Percentiles rank a stretch among this genome's conserved stretches.
These are phyloP conservation scores for Schizopygopsis malacanthus DNA, from an alignment of 2,797 vertebrate species.

Conservation along the genomic window DNA sequence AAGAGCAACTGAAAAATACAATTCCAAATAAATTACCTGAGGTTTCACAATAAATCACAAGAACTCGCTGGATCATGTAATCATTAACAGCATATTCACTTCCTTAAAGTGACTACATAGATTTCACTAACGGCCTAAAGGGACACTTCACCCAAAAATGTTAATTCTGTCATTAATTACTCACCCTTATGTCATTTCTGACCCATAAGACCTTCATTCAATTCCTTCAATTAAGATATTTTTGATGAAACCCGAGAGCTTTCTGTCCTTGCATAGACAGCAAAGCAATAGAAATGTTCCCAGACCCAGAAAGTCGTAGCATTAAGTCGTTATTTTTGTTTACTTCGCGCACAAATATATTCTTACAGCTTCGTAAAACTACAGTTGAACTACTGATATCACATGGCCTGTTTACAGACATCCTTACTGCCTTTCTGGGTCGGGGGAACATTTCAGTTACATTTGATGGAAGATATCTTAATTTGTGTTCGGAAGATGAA, in stretches of 20 bases:
- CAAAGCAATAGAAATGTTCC: not conserved
- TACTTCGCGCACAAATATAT: too few species aligned
- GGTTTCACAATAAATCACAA: not conserved
- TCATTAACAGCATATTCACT: not conserved
- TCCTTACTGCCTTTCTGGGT: too few species aligned
- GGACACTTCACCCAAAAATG: not conserved
- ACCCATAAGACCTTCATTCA: not conserved
- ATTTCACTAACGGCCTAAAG: not conserved
- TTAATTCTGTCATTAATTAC: not conserved
- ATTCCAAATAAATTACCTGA: not conserved
- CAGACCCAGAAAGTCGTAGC: too few species aligned
- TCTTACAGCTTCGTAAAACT: too few species aligned
- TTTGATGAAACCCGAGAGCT: not conserved
- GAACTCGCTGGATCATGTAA: not conserved
- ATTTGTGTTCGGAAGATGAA: too few species aligned
- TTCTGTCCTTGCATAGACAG: not conserved
- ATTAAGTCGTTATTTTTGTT: too few species aligned
- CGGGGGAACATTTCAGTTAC: too few species aligned
- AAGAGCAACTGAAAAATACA: not conserved
- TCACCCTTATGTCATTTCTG: not conserved
- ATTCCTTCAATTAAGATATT: not conserved
- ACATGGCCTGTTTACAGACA: too few species aligned
- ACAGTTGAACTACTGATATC: too few species aligned
- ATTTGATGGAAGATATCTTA: too few species aligned
- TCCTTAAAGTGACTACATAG: not conserved